A percentile compares a stretch with the other conserved stretches of the same genome.
phyloP scores from a whole-genome alignment of 2,113 vertebrate species.

The Meleagris gallopavo region DNA sequence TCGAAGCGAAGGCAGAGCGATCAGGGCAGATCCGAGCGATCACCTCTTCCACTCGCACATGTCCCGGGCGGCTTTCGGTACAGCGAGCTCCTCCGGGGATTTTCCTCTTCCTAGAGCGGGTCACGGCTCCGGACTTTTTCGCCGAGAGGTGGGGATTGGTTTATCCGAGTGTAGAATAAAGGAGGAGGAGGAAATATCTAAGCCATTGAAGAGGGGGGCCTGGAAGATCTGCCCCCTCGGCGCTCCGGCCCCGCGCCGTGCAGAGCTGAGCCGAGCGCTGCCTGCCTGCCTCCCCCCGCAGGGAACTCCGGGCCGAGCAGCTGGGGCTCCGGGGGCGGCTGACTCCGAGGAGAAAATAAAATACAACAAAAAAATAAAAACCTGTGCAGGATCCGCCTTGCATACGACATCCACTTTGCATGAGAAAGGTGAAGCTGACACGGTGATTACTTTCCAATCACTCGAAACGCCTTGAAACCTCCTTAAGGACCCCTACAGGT shows the following conservation, averaged over 20 bases:
- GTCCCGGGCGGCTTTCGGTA: neutral
- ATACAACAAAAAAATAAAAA: neutral
- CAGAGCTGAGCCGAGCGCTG: neutral
- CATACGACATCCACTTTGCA: conserved; percentile 90
- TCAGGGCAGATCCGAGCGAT: neutral
- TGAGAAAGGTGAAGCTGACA: conserved; percentile 93
- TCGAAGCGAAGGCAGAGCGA: neutral
- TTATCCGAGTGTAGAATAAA: conserved; percentile 15
- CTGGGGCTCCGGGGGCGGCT: conserved; percentile 16
- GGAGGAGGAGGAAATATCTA: conserved; percentile 46
- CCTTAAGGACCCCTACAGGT: conserved; percentile 74
- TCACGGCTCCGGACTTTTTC: conserved; percentile 11
- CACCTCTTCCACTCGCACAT: neutral
- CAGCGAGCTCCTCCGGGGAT: neutral
- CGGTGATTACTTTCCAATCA: conserved; percentile 89
- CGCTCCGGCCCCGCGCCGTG: neutral
- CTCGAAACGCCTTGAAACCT: conserved; percentile 84
- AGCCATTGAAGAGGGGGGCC: conserved; percentile 24
- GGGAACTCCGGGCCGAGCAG: conserved; percentile 19
- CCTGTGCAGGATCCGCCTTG: conserved; percentile 88
- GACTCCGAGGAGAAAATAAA: conserved; percentile 42
- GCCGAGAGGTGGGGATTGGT: conserved; percentile 26
- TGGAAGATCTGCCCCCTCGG: neutral
- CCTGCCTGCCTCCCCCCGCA: neutral
- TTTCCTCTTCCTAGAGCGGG: neutral